Conservation (phyloP, 2,888 invertebrate species). For the Copidosoma aretas region DNA sequence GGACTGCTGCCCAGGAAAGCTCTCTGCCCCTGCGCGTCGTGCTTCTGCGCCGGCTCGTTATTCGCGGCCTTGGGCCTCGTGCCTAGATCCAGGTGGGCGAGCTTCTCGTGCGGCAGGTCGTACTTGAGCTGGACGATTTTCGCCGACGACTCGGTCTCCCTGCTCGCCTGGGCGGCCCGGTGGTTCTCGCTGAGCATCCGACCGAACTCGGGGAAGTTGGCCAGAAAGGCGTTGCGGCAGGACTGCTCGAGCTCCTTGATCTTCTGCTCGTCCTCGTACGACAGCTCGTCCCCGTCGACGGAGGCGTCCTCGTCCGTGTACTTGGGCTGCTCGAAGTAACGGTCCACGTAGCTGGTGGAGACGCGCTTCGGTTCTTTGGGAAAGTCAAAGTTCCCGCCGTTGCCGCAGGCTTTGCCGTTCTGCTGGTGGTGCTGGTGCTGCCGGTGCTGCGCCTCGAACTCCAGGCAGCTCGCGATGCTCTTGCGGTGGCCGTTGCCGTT, state of each 20-base stretch:
- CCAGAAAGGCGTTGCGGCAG: conserved; percentile 46
- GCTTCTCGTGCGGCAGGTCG: too few species aligned
- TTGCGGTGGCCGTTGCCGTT: conserved; percentile 50
- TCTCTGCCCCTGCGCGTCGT: conserved; percentile 46
- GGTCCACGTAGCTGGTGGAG: conserved; percentile 59
- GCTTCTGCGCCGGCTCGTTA: conserved; percentile 51
- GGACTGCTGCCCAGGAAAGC: conserved; percentile 42
- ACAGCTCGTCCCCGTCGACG: conserved; percentile 52
- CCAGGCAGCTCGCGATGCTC: conserved; percentile 44
- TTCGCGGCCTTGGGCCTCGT: conserved; percentile 50
- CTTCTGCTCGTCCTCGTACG: conserved; percentile 48
- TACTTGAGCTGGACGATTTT: conserved; percentile 37
- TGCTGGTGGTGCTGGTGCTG: conserved; percentile 20
- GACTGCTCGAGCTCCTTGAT: conserved; percentile 54
- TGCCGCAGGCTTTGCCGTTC: conserved; percentile 53
- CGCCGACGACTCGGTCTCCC: conserved; percentile 25
- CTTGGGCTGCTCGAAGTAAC: conserved; percentile 59
- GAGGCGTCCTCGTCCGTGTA: conserved; percentile 51
- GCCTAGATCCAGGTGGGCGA: conserved; percentile 50
- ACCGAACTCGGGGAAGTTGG: conserved; percentile 54
- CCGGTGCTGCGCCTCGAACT: conserved; percentile 38
- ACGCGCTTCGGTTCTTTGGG: conserved; percentile 54
- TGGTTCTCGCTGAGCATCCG: conserved; percentile 32
- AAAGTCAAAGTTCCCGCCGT: conserved; percentile 43
- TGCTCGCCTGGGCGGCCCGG: conserved; percentile 17